Evolutionary conservation across 1,140 invertebrate genomes (phyloP), one percentile per base, ranked within the genome.

Genomic region (Ephestia elutella): DNA sequence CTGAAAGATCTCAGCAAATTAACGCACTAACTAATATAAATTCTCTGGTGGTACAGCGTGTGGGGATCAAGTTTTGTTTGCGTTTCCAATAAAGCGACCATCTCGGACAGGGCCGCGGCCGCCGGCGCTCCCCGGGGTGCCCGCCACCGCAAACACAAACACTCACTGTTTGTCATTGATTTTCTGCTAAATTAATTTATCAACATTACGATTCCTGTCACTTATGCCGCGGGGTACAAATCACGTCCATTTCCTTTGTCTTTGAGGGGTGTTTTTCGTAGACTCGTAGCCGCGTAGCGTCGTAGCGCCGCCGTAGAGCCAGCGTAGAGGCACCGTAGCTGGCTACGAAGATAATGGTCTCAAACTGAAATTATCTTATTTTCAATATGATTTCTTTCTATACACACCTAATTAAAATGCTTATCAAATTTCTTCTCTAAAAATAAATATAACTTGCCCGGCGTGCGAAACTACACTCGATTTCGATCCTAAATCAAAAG

Each of bases 141-240:
- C 75, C 73, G 68, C 72, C 57, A 73, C 60, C 69, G 60, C 67
- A 73, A 80, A 78, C 56, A 77, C 70, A 85, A 83, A 85, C 78
- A 79, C 62, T 58, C 54, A 57, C 44, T 85, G 75, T 81, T 80
- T 82, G 70, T 75, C 72, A 72, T 79, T 82, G 80, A 80, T 85
- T 81, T 85, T 82, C 79, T 69, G 70, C 72, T 80, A 83, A 85
- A 85, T 83, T 83, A 82, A 78, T 82, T 85, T 85, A 73, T 68
- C 59, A 69, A 70, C 68, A 79, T 80, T 77, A 73, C 68, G 60
- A 56, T 56, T 60, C 48, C 44, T 49, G 38, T 44, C 38, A 44
- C 38, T 44, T 44, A 15, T 44, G 38, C 38, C n/a, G 3, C n/a
- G 38, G 38, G 38, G 38, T 44, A 44, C 38, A 44, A 44, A 44